Evolutionary conservation across 2,113 vertebrate genomes (phyloP), one percentile per base, ranked within the genome.

Genomic region (Eira barbara): DNA sequence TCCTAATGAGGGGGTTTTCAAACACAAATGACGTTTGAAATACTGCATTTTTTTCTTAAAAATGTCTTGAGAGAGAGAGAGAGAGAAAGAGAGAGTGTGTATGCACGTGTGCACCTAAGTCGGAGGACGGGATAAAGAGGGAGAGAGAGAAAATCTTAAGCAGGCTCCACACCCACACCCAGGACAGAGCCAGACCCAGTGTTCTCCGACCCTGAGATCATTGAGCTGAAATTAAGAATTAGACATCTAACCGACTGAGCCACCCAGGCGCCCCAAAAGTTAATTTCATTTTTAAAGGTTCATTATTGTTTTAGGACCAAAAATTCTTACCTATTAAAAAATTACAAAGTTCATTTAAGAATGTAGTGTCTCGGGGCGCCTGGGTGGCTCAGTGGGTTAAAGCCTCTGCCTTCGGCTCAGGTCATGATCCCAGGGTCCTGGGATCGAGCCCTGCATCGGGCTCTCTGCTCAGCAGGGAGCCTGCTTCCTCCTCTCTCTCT

Each of bases 11-110:
- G 79, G 27, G 29, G 17, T 83, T 92, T 96, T 94, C n/a, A 80
- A 83, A 95, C 71, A 83, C n/a, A 95, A 90, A 80, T 83, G 55
- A 95, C 85, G 73, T 95, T 92, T 78, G 34, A 94, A 63, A 83
- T 21, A 79, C 13, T 88, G 83, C 36, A 12, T 20, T 29, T 74
- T 74, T 83, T 95, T 55, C 52, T 52, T 31, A n/a, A 69, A 65
- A 31, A 31, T 31, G 29, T 20, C 17, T 69, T 20, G 34, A 17
- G 34, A n/a, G 7, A n/a, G 31, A 67, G 31, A 67, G 31, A 42
- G 39, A 6, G 63, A 47, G 8, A 47, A 10, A 52, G 14, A 49
- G 47, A 3, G 13, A 17, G 63, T 4, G 34, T n/a, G 34, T 1
- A 34, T 9, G 34, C 17, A 20, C 65, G 7, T 20, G 34, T 1